These are phyloP conservation scores for Lemur catta DNA, from an alignment of 2,797 vertebrate species.

Conservation along the genomic window DNA sequence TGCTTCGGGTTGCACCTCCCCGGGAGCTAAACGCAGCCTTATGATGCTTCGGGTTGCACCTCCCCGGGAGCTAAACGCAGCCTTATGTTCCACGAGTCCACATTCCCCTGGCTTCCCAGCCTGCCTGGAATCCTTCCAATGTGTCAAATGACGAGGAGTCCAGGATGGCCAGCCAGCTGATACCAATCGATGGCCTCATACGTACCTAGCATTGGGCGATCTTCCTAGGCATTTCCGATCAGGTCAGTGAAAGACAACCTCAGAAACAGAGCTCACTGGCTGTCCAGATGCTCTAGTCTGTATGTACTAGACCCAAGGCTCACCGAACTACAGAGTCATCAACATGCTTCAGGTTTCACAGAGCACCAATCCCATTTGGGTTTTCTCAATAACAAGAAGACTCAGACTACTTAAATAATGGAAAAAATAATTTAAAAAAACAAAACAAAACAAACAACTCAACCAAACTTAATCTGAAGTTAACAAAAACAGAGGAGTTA, in stretches of 20 bases:
- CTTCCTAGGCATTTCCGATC: background rate
- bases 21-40: rapidly evolving
- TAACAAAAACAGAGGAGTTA: slow-evolving; percentile 3
- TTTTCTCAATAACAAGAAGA: slow-evolving; percentile 5
- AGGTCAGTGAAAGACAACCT: background rate
- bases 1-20: background rate
- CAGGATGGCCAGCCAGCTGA: background rate
- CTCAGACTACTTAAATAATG: background rate
- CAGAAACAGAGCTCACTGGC: background rate
- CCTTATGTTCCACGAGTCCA: background rate
- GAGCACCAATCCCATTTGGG: background rate
- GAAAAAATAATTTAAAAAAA: background rate
- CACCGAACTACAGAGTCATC: background rate
- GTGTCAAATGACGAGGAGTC: background rate
- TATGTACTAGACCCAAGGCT: background rate
- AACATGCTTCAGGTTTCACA: background rate
- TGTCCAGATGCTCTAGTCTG: background rate
- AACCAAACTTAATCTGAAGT: background rate
- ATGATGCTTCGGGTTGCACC: background rate
- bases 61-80: background rate
- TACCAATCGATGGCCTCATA: background rate
- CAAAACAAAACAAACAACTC: no score
- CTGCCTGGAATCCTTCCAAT: background rate
- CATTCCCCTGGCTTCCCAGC: background rate
- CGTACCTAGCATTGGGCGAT: rapidly evolving